phyloP scores from a whole-genome alignment of 2,113 vertebrate species.

The Pollimyrus isidori region DNA sequence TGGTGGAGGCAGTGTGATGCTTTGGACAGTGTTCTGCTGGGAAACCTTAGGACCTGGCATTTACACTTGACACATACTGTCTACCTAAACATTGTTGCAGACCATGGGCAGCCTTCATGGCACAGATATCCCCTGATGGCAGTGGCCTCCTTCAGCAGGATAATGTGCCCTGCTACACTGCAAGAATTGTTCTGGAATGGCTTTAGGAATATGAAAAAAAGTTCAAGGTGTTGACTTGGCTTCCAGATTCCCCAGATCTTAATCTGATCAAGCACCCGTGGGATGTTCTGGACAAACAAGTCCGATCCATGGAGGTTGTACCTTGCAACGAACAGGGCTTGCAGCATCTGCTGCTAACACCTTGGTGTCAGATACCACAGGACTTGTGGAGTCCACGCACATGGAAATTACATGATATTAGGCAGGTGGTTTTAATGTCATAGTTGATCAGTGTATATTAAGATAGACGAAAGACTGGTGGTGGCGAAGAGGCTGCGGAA shows the following conservation, averaged over 20 bases:
- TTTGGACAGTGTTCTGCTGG: too few relatives aligned
- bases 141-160: background rate
- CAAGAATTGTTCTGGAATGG: too few relatives aligned
- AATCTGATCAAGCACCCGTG: background rate
- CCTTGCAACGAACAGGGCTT: too few relatives aligned
- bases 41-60: too few relatives aligned
- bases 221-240: background rate
- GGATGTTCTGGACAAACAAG: too few relatives aligned
- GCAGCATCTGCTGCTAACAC: background rate
- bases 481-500: background rate
- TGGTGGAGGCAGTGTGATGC: too few relatives aligned
- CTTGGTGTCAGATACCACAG: background rate
- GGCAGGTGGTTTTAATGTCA: background rate
- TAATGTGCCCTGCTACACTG: too few relatives aligned
- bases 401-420: background rate
- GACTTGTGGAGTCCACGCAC: background rate
- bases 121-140: background rate
- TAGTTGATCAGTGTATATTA: background rate
- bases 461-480: background rate
- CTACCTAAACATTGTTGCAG: too few relatives aligned
- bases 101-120: background rate
- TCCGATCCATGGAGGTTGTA: too few relatives aligned
- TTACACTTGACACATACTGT: too few relatives aligned
- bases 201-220: too few relatives aligned
- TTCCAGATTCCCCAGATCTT: background rate